These are phyloP conservation scores for Actinernus sp. DNA, from an alignment of 92 coral and sea anemone genomes.

Conservation along the genomic window DNA sequence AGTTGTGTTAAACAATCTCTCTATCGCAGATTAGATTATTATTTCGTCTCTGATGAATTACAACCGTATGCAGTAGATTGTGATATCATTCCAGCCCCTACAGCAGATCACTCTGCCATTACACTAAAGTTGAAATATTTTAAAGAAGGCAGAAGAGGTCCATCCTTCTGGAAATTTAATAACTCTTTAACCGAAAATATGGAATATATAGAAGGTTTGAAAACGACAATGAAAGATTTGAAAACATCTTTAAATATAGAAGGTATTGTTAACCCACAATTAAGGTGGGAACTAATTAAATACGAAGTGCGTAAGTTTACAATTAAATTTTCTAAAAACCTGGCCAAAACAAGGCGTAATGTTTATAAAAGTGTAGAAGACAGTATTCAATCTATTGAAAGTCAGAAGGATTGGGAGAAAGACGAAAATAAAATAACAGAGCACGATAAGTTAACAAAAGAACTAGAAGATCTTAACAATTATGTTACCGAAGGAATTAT, in stretches of 20 bases:
- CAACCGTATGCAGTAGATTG: constrained; percentile 9
- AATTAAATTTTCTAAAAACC: constrained; percentile 5
- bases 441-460: neutral
- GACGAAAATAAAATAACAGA: neutral
- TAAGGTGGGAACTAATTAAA: constrained; percentile 40
- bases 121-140: constrained; percentile 6
- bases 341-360: neutral
- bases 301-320: constrained; percentile 28
- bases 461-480: constrained; percentile 1
- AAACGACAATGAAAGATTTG: neutral
- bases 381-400: constrained; percentile 6
- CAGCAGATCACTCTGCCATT: constrained; percentile 27
- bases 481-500: constrained; percentile 29
- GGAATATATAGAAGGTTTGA: neutral
- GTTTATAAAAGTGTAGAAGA: constrained; percentile 8
- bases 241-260: neutral
- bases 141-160: constrained; percentile 6
- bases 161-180: constrained; percentile 35
- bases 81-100: constrained; percentile 25
- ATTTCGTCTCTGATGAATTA: constrained; percentile 9
- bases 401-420: neutral
- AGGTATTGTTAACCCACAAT: constrained; percentile 10
- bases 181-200: constrained; percentile 14
- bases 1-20: neutral
- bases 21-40: constrained; percentile 19